These are phyloP conservation scores for Hephaestus fuliginosus DNA, from an alignment of 2,797 vertebrate genomes.

Conservation along the genomic window DNA sequence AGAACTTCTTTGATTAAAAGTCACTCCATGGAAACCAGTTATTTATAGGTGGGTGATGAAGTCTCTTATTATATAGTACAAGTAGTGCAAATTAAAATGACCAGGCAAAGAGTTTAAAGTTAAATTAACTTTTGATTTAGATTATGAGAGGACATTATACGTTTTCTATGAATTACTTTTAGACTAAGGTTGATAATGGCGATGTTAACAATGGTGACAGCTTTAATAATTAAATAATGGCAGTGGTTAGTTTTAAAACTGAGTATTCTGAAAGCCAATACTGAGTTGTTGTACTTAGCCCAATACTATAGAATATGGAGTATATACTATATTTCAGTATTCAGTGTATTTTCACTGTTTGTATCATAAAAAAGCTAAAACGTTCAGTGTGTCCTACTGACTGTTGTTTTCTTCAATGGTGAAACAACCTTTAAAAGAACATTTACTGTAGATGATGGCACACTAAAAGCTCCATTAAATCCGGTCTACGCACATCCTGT, in stretches of 20 bases:
- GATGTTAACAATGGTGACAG: neutral
- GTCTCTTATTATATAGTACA: slow-evolving; percentile 21
- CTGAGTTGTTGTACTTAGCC: neutral
- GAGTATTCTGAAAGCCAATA: neutral
- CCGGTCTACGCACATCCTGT: neutral
- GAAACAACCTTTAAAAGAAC: neutral
- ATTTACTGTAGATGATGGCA: neutral
- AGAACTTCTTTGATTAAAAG: slow-evolving; percentile 37
- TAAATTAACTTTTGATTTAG: slow-evolving; percentile 25
- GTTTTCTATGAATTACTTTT: slow-evolving; percentile 2
- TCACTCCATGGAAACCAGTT: slow-evolving; percentile 17
- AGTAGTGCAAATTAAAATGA: slow-evolving; percentile 26
- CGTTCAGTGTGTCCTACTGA: neutral
- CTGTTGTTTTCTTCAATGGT: neutral
- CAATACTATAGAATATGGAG: neutral
- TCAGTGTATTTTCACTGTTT: neutral
- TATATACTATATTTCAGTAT: neutral
- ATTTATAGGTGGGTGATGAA: slow-evolving; percentile 15
- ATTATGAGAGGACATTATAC: neutral
- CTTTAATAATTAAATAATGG: neutral
- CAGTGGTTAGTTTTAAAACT: neutral
- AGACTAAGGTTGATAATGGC: neutral
- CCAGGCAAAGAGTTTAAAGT: slow-evolving; percentile 1
- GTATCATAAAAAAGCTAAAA: neutral
- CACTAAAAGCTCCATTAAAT: neutral